A percentile compares a stretch with the other conserved stretches of the same genome.
Evolutionary conservation across 37 sponge, comb jelly and placozoan species (phyloP).

Genomic region (Theonella swinhoei): DNA sequence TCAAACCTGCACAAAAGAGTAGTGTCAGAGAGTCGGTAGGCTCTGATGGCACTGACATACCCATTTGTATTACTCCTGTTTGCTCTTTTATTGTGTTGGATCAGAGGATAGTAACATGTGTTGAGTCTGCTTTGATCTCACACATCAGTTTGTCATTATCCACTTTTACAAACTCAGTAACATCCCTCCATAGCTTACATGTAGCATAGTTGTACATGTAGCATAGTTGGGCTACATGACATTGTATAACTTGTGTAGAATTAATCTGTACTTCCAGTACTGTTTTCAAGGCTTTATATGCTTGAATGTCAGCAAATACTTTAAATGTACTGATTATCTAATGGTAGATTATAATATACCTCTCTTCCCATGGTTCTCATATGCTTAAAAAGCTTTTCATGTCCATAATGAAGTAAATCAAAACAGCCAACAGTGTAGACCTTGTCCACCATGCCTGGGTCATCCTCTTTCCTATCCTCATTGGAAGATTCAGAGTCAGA

Average conservation of each 20-base stretch:
- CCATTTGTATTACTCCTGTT: too few relatives aligned
- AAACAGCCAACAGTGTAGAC: conserved; percentile 58
- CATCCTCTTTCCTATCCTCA: background rate
- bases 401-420: conserved; percentile 49
- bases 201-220: background rate
- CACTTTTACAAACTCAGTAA: too few relatives aligned
- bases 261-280: too few relatives aligned
- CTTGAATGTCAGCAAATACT: background rate
- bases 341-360: background rate
- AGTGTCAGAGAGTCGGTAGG: too few relatives aligned
- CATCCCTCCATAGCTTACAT: too few relatives aligned
- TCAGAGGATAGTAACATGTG: too few relatives aligned
- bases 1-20: too few relatives aligned
- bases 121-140: too few relatives aligned
- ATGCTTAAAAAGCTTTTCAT: conserved; percentile 1
- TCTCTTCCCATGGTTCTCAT: conserved; percentile 40
- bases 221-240: background rate
- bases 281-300: background rate
- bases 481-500: background rate
- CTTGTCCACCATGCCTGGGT: conserved; percentile 28
- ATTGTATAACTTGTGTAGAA: too few relatives aligned
- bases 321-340: background rate
- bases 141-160: too few relatives aligned
- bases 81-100: too few relatives aligned
- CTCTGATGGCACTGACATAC: too few relatives aligned